Evolutionary conservation across 1,140 invertebrate species (phyloP).

Genomic region (Caenorhabditis tropicalis): DNA sequence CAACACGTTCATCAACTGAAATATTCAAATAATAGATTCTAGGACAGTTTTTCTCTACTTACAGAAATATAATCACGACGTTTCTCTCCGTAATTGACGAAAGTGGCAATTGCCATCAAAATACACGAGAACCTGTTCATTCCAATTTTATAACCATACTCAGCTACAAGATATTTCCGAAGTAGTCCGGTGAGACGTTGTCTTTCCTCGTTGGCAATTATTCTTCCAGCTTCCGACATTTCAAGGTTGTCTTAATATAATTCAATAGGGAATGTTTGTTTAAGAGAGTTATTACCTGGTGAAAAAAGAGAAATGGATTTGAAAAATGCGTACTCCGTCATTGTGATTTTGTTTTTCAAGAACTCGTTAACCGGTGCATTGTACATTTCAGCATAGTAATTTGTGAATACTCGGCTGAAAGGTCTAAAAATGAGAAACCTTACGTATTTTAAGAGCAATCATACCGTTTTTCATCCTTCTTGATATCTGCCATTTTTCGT

Average conservation of each 20-base stretch:
- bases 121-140: slow-evolving; percentile 1
- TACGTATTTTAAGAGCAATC: no score
- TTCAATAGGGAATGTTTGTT: no score
- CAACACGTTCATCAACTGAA: background rate
- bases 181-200: background rate
- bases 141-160: slow-evolving; percentile 3
- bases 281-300: background rate
- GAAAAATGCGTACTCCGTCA: slow-evolving; percentile 13
- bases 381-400: slow-evolving; percentile 36
- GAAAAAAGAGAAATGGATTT: slow-evolving; percentile 15
- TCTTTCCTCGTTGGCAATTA: background rate
- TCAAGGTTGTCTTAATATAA: background rate
- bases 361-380: slow-evolving; percentile 14
- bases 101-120: background rate
- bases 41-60: background rate
- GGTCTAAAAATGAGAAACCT: background rate
- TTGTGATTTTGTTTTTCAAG: background rate
- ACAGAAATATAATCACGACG: slow-evolving; percentile 35
- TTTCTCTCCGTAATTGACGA: slow-evolving; percentile 13
- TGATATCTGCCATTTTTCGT: background rate
- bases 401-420: background rate
- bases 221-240: background rate
- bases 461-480: slow-evolving; percentile 12
- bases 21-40: background rate
- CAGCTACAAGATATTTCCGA: background rate